Conservation (phyloP, 2,113 vertebrate genomes). For the Hydrochoerus hydrochaeris region DNA sequence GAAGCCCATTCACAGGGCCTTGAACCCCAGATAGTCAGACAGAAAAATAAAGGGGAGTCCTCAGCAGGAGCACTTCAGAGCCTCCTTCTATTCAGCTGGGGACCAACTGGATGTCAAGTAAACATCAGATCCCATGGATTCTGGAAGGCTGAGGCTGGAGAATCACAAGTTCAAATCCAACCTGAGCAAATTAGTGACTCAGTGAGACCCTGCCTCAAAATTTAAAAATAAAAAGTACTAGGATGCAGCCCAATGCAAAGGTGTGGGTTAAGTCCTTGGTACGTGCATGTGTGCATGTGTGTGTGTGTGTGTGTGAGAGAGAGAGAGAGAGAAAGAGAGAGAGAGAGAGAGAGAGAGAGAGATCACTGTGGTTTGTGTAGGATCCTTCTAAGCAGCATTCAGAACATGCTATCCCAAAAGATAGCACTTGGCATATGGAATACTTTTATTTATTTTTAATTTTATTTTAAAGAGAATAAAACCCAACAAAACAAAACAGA, state of each 20-base stretch:
- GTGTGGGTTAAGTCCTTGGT: not conserved
- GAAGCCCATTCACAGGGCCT: fast-evolving
- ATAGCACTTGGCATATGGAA: not conserved
- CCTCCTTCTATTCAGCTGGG: not conserved
- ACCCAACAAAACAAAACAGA: too few relatives aligned
- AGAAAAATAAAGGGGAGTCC: not conserved
- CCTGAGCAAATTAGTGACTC: not conserved
- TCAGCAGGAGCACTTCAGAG: not conserved
- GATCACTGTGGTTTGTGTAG: too few relatives aligned
- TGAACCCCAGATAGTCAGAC: not conserved
- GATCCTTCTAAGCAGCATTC: too few relatives aligned
- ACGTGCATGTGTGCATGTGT: too few relatives aligned
- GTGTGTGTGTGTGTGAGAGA: too few relatives aligned
- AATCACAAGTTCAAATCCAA: not conserved
- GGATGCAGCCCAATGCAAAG: not conserved
- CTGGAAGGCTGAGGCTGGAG: not conserved
- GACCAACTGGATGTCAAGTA: not conserved
- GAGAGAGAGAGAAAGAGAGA: not conserved
- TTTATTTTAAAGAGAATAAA: too few relatives aligned
- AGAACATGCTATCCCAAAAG: too few relatives aligned
- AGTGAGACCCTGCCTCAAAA: not conserved
- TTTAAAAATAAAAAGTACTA: not conserved
- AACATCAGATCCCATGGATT: not conserved
- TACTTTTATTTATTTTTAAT: too few relatives aligned
- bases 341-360: too few relatives aligned